Conservation (phyloP, 2,797 vertebrate species). For the Emys orbicularis region DNA sequence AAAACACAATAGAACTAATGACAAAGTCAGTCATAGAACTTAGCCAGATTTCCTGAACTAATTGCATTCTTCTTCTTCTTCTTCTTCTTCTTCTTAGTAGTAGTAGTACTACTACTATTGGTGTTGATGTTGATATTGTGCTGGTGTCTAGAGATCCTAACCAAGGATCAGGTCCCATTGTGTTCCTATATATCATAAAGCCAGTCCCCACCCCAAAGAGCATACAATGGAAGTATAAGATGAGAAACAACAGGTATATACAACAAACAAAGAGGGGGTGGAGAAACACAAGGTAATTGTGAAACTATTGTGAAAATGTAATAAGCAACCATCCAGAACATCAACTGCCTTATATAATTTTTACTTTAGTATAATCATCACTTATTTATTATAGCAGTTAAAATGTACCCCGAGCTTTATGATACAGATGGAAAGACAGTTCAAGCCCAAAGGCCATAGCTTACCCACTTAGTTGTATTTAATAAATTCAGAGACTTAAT, state of each 20-base stretch:
- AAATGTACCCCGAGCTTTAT: neutral
- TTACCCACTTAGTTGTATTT: neutral
- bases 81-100: no score
- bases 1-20: neutral
- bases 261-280: neutral
- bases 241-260: neutral
- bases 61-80: neutral
- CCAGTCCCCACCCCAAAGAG: neutral
- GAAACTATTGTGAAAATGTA: neutral
- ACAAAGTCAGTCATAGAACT: neutral
- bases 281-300: neutral
- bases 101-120: neutral
- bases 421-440: neutral
- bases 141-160: fast-evolving
- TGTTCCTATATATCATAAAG: neutral
- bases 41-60: neutral
- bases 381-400: neutral
- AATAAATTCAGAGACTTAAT: neutral
- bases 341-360: neutral
- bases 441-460: neutral
- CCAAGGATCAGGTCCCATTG: neutral
- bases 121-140: neutral
- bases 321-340: neutral
- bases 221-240: neutral
- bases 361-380: neutral